phyloP scores from a whole-genome alignment of 2,888 invertebrate species.

The Nudaria mundana region DNA sequence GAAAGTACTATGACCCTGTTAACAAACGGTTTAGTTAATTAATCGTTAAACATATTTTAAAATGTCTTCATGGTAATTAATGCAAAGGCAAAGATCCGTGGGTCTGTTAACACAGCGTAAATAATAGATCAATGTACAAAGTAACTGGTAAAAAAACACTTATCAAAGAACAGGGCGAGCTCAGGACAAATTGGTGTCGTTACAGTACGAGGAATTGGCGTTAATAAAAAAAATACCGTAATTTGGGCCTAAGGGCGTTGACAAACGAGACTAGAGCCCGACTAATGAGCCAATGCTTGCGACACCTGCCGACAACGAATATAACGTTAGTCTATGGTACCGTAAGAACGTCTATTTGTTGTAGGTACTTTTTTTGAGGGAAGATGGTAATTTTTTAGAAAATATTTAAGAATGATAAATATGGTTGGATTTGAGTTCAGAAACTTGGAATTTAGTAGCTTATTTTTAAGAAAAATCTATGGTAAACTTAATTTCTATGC shows the following conservation, averaged over 20 bases:
- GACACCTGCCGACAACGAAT: conserved; percentile 57
- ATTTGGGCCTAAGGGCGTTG: conserved; percentile 59
- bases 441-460: no score
- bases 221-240: conserved; percentile 67
- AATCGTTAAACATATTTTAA: no score
- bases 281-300: conserved; percentile 63
- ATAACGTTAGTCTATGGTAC: conserved; percentile 46
- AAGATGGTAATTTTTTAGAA: conserved; percentile 3
- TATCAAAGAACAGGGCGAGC: conserved; percentile 28
- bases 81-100: no score
- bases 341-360: conserved; percentile 40
- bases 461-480: no score
- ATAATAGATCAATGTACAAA: conserved; percentile 40
- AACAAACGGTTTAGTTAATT: no score
- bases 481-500: no score
- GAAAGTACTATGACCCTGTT: no score
- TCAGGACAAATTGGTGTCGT: conserved; percentile 66
- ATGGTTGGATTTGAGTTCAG: neutral
- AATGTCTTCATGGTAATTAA: no score
- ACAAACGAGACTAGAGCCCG: conserved; percentile 63
- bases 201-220: conserved; percentile 66
- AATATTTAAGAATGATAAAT: neutral
- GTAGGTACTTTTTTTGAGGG: conserved; percentile 26
- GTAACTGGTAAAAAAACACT: conserved; percentile 38
- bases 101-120: conserved; percentile 19